phyloP scores from a whole-genome alignment of 2,113 vertebrate species.

The Neotragus moschatus region DNA sequence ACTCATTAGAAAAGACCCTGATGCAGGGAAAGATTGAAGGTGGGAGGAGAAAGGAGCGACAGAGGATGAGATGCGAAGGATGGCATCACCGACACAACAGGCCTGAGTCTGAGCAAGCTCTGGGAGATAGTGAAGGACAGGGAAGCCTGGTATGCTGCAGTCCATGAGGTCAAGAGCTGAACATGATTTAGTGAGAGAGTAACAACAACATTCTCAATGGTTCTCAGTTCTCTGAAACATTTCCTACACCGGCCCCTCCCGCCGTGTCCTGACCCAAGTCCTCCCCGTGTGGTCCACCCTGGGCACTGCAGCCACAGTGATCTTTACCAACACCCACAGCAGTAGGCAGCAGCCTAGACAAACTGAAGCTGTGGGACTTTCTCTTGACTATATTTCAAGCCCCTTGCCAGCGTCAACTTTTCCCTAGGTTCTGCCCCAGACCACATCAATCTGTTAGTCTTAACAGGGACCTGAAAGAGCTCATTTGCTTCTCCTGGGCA shows the following conservation, averaged over 20 bases:
- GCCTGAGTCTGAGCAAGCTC: not conserved
- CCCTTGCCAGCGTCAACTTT: not conserved
- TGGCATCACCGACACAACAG: not conserved
- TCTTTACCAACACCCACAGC: not conserved
- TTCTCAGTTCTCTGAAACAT: not conserved
- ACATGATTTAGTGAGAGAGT: not conserved
- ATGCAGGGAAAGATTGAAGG: not conserved
- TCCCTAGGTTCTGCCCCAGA: not conserved
- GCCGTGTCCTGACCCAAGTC: not conserved
- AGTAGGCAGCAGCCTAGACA: fast-evolving
- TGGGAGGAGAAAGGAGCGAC: not conserved
- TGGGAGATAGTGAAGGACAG: not conserved
- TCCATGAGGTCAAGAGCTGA: fast-evolving
- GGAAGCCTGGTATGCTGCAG: not conserved
- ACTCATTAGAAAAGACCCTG: not conserved
- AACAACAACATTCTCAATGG: not conserved
- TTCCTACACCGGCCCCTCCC: not conserved
- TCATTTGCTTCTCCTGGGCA: not conserved
- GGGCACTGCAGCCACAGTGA: not conserved
- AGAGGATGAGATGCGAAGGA: not conserved
- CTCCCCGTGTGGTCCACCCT: not conserved
- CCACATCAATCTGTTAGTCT: not conserved
- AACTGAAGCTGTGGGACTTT: not conserved
- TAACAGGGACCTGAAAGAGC: not conserved
- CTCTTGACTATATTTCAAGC: not conserved